phyloP scores from a whole-genome alignment of 2,113 vertebrate genomes.

The Rutilus rutilus region DNA sequence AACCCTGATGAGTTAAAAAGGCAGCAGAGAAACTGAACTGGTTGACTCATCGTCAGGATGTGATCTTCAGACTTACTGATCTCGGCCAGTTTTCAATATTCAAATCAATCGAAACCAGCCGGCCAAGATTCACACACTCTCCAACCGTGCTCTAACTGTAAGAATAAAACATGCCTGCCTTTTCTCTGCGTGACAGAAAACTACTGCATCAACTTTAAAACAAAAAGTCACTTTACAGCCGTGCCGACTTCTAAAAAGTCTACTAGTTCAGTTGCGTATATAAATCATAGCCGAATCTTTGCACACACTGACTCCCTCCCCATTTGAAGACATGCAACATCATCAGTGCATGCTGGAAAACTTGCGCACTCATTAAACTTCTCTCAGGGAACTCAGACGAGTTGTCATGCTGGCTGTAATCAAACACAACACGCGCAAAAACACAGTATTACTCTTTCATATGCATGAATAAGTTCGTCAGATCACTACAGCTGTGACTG shows the following conservation, averaged over 20 bases:
- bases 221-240: background rate
- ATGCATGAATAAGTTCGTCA: background rate
- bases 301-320: conserved; percentile 14
- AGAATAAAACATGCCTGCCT: background rate
- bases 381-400: conserved; percentile 9
- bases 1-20: conserved; percentile 40
- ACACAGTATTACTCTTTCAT: background rate
- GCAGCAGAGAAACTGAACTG: background rate
- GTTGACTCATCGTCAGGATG: conserved; percentile 32
- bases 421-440: background rate
- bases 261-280: background rate
- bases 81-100: background rate
- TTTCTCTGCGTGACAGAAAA: background rate
- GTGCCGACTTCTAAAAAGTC: background rate
- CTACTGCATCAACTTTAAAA: background rate
- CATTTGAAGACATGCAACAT: background rate
- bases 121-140: background rate
- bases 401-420: conserved; percentile 10
- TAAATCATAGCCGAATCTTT: background rate
- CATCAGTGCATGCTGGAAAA: conserved; percentile 2
- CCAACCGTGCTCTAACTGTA: background rate
- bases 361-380: conserved; percentile 19
- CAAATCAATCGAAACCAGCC: conserved; percentile 26
- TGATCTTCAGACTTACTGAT: conserved; percentile 1
- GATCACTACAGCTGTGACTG: background rate